phyloP scores from a whole-genome alignment of 2,113 vertebrate species.

The Cyphomyrus discorhynchus region DNA sequence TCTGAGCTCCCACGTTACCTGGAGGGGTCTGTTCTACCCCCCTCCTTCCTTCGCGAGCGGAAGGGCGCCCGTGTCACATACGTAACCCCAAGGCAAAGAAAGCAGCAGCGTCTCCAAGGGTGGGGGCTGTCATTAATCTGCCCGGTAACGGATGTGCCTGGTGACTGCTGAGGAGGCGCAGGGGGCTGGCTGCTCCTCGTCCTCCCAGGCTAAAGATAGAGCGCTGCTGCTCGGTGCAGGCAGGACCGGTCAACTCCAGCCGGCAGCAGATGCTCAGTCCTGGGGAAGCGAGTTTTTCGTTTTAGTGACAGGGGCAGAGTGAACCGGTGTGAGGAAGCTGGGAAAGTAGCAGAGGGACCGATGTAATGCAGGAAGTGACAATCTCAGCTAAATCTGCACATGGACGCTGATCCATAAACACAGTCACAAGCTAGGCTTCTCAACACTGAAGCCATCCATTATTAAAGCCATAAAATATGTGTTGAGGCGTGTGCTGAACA shows the following conservation, averaged over 20 bases:
- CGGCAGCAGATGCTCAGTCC: not conserved
- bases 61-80: conserved; percentile 37
- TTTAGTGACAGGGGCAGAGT: not conserved
- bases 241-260: conserved; percentile 53
- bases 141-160: conserved; percentile 57
- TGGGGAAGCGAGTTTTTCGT: not conserved
- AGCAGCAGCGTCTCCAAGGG: conserved; percentile 42
- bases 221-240: conserved; percentile 51
- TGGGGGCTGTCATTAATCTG: conserved; percentile 58
- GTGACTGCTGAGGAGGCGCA: conserved; percentile 35
- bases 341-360: not conserved
- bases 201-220: conserved; percentile 65
- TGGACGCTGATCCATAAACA: not conserved
- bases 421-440: not conserved
- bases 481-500: not conserved
- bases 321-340: not conserved
- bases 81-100: conserved; percentile 38
- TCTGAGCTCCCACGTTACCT: not conserved
- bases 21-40: not conserved
- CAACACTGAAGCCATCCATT: not conserved
- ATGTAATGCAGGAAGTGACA: not conserved
- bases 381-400: not conserved
- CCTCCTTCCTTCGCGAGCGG: conserved; percentile 40
- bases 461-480: not conserved
- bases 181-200: conserved; percentile 50